Percentiles rank a stretch among this genome's conserved stretches.
phyloP scores from a whole-genome alignment of 2,113 vertebrate species.

The Albula goreensis region DNA sequence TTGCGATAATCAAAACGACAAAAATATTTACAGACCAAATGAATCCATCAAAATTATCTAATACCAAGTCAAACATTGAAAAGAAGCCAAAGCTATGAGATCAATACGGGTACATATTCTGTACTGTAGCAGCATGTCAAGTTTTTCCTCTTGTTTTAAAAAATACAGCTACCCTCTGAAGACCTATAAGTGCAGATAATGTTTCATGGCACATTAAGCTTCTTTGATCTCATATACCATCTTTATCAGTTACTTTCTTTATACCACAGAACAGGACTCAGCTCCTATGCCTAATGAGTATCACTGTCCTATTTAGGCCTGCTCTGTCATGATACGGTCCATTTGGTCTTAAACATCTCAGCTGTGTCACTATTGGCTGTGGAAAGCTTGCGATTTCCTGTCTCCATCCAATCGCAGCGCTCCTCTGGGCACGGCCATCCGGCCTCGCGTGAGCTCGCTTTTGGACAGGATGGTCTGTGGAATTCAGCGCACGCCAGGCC shows the following conservation, averaged over 20 bases:
- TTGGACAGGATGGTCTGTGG: neutral
- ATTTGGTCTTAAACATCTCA: neutral
- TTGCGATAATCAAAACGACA: neutral
- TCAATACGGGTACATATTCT: slow-evolving; percentile 3
- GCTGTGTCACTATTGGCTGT: neutral
- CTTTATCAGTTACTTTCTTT: neutral
- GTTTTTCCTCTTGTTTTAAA: neutral
- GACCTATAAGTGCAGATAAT: neutral
- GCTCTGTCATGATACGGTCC: neutral
- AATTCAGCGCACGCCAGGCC: neutral
- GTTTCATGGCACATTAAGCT: neutral
- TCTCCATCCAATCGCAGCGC: neutral
- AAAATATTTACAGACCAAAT: neutral
- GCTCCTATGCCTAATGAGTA: neutral
- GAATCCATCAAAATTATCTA: neutral
- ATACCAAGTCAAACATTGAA: neutral
- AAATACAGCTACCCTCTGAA: neutral
- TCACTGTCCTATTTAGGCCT: neutral
- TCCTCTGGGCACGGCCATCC: neutral
- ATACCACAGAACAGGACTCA: neutral
- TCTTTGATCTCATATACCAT: neutral
- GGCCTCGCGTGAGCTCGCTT: slow-evolving; percentile 19
- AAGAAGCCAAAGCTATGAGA: slow-evolving; percentile 6
- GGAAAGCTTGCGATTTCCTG: neutral
- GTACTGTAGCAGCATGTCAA: neutral